Percentiles rank a stretch among this genome's conserved stretches.
Evolutionary conservation across 2,113 vertebrate species (phyloP).

Genomic region (Saguinus imperator): DNA sequence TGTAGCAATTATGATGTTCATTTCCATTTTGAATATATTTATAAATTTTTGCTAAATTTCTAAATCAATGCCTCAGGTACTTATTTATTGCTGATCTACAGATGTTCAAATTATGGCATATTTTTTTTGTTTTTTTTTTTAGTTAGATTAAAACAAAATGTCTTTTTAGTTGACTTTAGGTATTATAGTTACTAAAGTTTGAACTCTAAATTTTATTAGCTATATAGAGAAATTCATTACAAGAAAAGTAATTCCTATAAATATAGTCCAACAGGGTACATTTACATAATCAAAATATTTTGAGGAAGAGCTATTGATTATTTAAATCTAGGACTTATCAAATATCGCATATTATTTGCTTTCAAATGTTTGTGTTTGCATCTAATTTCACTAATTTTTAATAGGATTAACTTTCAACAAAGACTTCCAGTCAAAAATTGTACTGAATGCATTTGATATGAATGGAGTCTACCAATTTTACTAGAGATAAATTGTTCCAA

Average conservation of each 20-base stretch:
- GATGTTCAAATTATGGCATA: neutral
- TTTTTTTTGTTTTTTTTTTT: slow-evolving; percentile 13
- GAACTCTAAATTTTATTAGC: slow-evolving; percentile 11
- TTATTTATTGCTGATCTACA: neutral
- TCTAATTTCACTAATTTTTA: slow-evolving; percentile 44
- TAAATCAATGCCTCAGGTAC: neutral
- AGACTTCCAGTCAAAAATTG: neutral
- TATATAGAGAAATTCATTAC: neutral
- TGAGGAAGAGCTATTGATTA: neutral
- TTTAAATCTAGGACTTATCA: neutral
- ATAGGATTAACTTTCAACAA: slow-evolving; percentile 30
- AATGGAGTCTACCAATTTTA: neutral
- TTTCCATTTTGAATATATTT: neutral
- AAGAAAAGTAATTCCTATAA: neutral
- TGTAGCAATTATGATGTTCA: neutral
- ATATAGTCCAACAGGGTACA: neutral
- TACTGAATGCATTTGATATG: slow-evolving; percentile 36
- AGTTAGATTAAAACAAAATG: neutral
- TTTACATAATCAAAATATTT: slow-evolving; percentile 39
- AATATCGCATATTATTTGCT: neutral
- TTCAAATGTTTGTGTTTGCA: neutral
- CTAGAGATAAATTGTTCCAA: slow-evolving; percentile 32
- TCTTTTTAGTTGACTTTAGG: neutral
- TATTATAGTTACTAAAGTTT: neutral
- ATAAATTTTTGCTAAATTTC: neutral